Conservation (phyloP, 2,113 vertebrate genomes). For the Pitta sordida region DNA sequence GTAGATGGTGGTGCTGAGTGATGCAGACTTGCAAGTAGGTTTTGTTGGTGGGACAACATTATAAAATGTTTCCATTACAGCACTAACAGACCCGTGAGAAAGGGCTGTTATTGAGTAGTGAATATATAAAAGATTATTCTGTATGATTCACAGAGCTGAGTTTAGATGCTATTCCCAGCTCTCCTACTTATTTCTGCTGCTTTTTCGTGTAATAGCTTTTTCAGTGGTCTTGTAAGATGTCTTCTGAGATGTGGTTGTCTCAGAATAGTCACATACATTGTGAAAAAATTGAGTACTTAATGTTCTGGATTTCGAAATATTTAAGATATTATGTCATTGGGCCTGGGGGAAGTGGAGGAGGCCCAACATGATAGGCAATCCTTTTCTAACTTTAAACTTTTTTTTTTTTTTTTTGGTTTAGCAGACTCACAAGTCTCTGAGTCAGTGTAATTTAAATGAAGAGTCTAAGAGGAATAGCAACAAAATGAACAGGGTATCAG, state of each 20-base stretch:
- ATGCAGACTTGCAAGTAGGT: neutral
- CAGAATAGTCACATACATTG: slow-evolving; percentile 1
- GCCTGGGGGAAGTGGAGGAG: slow-evolving; percentile 21
- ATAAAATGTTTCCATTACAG: neutral
- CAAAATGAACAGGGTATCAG: neutral
- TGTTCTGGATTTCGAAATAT: slow-evolving; percentile 50
- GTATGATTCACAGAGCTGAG: slow-evolving; percentile 59
- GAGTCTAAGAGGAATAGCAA: neutral
- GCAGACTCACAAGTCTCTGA: neutral
- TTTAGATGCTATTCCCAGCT: slow-evolving; percentile 48
- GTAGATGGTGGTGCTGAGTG: neutral
- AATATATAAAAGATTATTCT: slow-evolving; percentile 62
- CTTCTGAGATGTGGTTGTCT: slow-evolving; percentile 32
- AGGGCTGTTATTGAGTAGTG: slow-evolving; percentile 54
- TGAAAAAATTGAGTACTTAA: slow-evolving; percentile 48
- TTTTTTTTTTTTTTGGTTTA: neutral
- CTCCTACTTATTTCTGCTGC: slow-evolving; percentile 58
- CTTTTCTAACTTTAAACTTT: neutral
- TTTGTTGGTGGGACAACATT: neutral
- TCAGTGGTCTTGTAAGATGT: slow-evolving; percentile 31
- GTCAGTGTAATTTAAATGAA: slow-evolving; percentile 29
- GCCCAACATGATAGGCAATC: neutral
- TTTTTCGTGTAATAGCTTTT: slow-evolving; percentile 52
- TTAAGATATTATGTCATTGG: slow-evolving; percentile 22
- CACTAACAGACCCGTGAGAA: neutral